Evolutionary conservation across 2,888 invertebrate species (phyloP).

Genomic region (Dolichomitus sp.): DNA sequence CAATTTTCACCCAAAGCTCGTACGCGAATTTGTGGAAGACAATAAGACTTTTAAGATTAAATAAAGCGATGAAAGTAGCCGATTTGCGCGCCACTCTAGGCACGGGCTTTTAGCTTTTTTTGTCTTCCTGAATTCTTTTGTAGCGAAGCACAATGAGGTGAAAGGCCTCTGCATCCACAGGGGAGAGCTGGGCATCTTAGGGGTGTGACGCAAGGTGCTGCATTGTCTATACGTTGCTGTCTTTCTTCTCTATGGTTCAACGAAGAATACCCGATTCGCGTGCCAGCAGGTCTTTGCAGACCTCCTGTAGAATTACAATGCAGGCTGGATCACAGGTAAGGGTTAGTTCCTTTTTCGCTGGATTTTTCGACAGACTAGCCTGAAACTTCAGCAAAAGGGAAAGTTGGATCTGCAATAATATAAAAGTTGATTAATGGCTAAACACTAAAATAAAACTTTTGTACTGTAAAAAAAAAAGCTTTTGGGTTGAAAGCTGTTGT

Average conservation of each 20-base stretch:
- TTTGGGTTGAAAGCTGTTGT: too few relatives aligned
- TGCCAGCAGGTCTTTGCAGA: slow-evolving; percentile 7
- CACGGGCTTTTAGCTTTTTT: slow-evolving; percentile 46
- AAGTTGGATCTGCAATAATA: not conserved
- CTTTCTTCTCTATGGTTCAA: slow-evolving; percentile 9
- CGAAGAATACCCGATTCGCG: slow-evolving; percentile 59
- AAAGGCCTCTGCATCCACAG: slow-evolving; percentile 27
- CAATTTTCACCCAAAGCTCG: not conserved
- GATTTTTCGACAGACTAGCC: not conserved
- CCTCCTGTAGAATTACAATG: slow-evolving; percentile 44
- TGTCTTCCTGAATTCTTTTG: slow-evolving; percentile 68
- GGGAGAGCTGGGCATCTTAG: slow-evolving; percentile 6
- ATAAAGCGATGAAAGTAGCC: slow-evolving; percentile 69
- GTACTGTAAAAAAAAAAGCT: too few relatives aligned
- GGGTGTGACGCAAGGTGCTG: slow-evolving; percentile 64
- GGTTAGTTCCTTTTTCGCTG: not conserved
- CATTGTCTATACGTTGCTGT: slow-evolving; percentile 52
- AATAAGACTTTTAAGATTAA: slow-evolving; percentile 73
- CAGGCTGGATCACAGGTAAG: slow-evolving; percentile 14
- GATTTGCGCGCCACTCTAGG: slow-evolving; percentile 21
- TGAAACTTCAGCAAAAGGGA: not conserved
- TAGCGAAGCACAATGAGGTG: slow-evolving; percentile 65
- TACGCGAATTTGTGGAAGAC: slow-evolving; percentile 62
- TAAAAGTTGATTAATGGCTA: not conserved
- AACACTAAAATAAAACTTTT: not conserved